A percentile compares a stretch with the other conserved stretches of the same genome.
Evolutionary conservation across 2,113 vertebrate species (phyloP).

Genomic region (Monarcha castaneiventris): DNA sequence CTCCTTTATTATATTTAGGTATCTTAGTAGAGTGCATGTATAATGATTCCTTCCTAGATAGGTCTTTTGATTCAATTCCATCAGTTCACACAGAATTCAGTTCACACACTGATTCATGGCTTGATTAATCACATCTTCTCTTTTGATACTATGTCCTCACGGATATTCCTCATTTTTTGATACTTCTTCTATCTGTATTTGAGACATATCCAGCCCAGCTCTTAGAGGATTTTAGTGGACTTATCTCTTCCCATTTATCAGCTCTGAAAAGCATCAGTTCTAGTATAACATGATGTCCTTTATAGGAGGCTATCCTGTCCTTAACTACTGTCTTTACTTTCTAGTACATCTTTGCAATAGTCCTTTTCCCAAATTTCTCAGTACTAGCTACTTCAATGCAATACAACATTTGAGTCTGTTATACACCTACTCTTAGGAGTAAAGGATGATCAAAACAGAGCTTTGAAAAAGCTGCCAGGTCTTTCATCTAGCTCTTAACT

Average conservation of each 20-base stretch:
- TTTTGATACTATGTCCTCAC: not conserved
- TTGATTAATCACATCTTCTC: not conserved
- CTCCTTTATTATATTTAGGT: not conserved
- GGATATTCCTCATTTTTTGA: not conserved
- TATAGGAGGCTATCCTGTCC: not conserved
- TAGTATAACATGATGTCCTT: not conserved
- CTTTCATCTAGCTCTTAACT: not conserved
- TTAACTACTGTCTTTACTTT: not conserved
- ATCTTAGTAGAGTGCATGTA: not conserved
- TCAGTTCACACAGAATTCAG: no score
- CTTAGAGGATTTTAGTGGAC: not conserved
- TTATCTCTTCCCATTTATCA: not conserved
- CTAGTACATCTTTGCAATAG: not conserved
- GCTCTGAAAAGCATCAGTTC: not conserved
- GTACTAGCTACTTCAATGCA: not conserved
- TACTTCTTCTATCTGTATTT: not conserved
- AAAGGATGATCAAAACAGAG: not conserved
- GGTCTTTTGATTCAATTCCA: not conserved
- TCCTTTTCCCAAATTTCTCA: not conserved
- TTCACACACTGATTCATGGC: not conserved
- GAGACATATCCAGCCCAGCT: not conserved
- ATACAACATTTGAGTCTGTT: not conserved
- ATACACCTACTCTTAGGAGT: not conserved
- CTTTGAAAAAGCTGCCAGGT: not conserved
- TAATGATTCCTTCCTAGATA: not conserved